Percentiles rank a stretch among this genome's conserved stretches.
These are phyloP conservation scores for Trichopria drosophilae DNA, from an alignment of 2,888 invertebrate species.

Conservation along the genomic window DNA sequence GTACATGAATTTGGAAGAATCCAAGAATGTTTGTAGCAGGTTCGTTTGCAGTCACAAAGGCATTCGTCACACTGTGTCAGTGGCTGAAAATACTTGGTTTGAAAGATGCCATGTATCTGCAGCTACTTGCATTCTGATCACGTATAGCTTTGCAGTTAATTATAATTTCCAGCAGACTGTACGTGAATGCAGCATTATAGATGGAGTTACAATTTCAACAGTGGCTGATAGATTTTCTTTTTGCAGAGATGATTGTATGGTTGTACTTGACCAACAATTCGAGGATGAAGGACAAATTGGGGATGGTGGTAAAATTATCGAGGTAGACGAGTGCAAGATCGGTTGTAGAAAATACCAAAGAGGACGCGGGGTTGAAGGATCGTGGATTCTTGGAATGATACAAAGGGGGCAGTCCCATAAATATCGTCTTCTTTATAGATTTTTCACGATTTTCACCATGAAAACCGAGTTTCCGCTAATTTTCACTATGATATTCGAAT, in stretches of 20 bases:
- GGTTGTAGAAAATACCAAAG: slow-evolving; percentile 19
- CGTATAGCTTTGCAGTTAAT: slow-evolving; percentile 16
- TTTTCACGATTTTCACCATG: no score
- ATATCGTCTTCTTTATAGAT: no score
- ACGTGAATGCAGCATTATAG: slow-evolving; percentile 16
- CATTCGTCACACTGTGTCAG: slow-evolving; percentile 15
- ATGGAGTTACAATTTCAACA: slow-evolving; percentile 13
- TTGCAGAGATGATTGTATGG: slow-evolving; percentile 23
- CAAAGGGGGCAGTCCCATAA: slow-evolving; percentile 13
- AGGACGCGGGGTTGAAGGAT: slow-evolving; percentile 17
- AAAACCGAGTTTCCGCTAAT: no score
- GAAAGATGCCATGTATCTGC: slow-evolving; percentile 11
- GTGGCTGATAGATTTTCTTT: slow-evolving; percentile 24
- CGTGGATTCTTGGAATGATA: no score
- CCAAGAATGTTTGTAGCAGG: slow-evolving; percentile 5
- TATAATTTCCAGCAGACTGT: slow-evolving; percentile 15
- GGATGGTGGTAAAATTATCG: slow-evolving; percentile 14
- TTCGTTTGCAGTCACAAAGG: slow-evolving; percentile 21
- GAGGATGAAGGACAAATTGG: slow-evolving; percentile 11
- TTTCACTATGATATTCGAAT: no score
- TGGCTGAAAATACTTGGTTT: slow-evolving; percentile 25
- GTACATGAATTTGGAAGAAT: slow-evolving; percentile 15
- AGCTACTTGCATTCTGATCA: slow-evolving; percentile 11
- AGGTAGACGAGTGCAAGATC: slow-evolving; percentile 24
- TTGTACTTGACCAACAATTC: slow-evolving; percentile 17